Evolutionary conservation across 92 coral and sea anemone genomes (phyloP).

Genomic region (Hydrozoanthus gracilis): DNA sequence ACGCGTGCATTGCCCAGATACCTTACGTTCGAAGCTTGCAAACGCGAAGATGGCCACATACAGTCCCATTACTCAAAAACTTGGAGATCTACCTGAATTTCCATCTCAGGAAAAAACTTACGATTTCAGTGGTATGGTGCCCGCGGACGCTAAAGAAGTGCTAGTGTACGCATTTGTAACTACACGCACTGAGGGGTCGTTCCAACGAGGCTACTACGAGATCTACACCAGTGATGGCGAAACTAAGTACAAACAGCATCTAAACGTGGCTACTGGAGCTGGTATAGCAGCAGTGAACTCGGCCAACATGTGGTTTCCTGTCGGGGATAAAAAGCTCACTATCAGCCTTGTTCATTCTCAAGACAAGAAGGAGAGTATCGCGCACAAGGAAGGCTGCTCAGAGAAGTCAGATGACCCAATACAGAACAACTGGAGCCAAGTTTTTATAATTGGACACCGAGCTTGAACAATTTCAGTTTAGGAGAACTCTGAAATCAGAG

Average conservation of each 20-base stretch:
- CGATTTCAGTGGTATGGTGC: slow-evolving; percentile 33
- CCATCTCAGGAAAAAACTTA: slow-evolving; percentile 33
- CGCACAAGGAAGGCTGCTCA: background rate
- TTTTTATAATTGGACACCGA: slow-evolving; percentile 57
- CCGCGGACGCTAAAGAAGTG: slow-evolving; percentile 59
- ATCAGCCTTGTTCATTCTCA: slow-evolving; percentile 44
- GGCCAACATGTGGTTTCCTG: slow-evolving; percentile 75
- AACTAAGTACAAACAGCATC: slow-evolving; percentile 51
- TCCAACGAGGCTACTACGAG: slow-evolving; percentile 67
- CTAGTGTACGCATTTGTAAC: slow-evolving; percentile 66
- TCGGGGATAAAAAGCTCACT: slow-evolving; percentile 53
- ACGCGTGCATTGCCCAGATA: background rate
- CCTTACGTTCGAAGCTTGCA: background rate
- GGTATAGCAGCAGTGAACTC: slow-evolving; percentile 63
- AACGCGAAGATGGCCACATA: slow-evolving; percentile 36
- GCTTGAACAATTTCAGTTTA: background rate
- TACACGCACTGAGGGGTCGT: slow-evolving; percentile 54
- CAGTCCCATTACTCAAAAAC: slow-evolving; percentile 12
- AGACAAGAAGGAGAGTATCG: slow-evolving; percentile 51
- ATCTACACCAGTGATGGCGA: slow-evolving; percentile 50
- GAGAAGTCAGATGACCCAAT: slow-evolving; percentile 3
- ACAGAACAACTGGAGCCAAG: slow-evolving; percentile 56
- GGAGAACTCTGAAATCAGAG: no score
- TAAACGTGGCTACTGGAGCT: slow-evolving; percentile 68
- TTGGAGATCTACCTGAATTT: slow-evolving; percentile 58